Base-by-base conservation (phyloP, 2,888 invertebrate genomes). In the Bombylius discolor region DNA sequence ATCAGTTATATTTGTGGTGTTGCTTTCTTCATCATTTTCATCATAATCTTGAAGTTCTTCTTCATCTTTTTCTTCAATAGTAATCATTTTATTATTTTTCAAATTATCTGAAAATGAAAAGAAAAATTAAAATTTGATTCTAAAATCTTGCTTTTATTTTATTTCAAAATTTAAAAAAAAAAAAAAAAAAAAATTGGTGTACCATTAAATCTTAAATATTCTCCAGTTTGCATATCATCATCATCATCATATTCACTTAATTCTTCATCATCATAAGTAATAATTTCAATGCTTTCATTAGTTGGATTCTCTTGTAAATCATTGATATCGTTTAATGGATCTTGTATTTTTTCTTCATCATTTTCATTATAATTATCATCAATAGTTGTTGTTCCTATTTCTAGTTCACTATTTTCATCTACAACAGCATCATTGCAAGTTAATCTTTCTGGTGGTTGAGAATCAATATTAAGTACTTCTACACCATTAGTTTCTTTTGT, bases 401-500 rank as follows among this genome's bases (percentile, higher is more conserved):
- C 7, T n/a, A 31, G 3, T 31, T 11, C 11, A 36, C 62, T 63
- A 36, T 36, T 36, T 36, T 42, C 39, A 4, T 42, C 3, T 11
- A 11, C 39, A 51, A 51, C 64, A 46, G 66, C 62, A 5, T 60
- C 63, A 23, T 58, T 56, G 11, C 64, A 63, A 4, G 65, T 67
- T 42, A 42, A 42, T 42, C 11, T 42, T 11, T 42, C 11, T 42
- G 39, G 6, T 42, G 39, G 39, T 4, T 42, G 9, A 5, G 12
- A 11, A 11, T 42, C 39, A 11, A 42, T 3, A 42, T 42, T 3
- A 4, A 42, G 3, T 11, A 42, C 1, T 42, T 42, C 39, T 11
- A 11, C 11, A 11, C 12, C 39, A 8, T 4, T 42, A 42, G 34
- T 8, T 7, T 11, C 4, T 42, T 8, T 11, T 11, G 39, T 36